A percentile compares a stretch with the other conserved stretches of the same genome.
Evolutionary conservation across 2,113 vertebrate species (phyloP).

Genomic region (Callocephalon fimbriatum): DNA sequence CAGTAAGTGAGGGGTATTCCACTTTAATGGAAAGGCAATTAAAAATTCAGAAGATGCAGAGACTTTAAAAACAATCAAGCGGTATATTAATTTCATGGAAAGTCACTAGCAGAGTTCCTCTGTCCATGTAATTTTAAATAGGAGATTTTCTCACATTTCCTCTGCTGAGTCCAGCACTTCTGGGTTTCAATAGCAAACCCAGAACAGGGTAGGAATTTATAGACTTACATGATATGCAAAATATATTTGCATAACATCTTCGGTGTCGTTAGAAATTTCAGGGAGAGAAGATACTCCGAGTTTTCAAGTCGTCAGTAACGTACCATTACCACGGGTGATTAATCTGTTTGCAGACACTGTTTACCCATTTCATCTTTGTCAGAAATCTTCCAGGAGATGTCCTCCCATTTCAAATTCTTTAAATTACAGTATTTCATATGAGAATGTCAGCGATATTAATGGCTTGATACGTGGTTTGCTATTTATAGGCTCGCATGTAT

Average conservation of each 20-base stretch:
- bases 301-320: not conserved
- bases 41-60: slow-evolving; percentile 53
- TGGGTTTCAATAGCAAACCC: slow-evolving; percentile 1
- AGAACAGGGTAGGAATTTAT: not conserved
- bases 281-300: not conserved
- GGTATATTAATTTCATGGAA: slow-evolving; percentile 40
- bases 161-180: not conserved
- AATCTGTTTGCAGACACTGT: slow-evolving; percentile 16
- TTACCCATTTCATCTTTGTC: slow-evolving; percentile 18
- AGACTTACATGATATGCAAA: not conserved
- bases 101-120: not conserved
- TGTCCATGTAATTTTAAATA: slow-evolving; percentile 17
- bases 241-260: not conserved
- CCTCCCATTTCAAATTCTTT: slow-evolving; percentile 57
- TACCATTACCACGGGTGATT: not conserved
- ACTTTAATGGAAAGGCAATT: slow-evolving; percentile 49
- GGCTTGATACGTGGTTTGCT: slow-evolving; percentile 50
- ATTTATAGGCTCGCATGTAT: slow-evolving; percentile 57
- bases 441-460: slow-evolving; percentile 57
- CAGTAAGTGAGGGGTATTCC: not conserved
- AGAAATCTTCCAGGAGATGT: slow-evolving; percentile 30
- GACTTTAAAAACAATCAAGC: slow-evolving; percentile 61
- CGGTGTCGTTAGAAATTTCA: not conserved
- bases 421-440: slow-evolving; percentile 39
- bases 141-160: slow-evolving; percentile 52